Base-by-base conservation (phyloP, 2,797 vertebrate genomes). In the Paguma larvata region DNA sequence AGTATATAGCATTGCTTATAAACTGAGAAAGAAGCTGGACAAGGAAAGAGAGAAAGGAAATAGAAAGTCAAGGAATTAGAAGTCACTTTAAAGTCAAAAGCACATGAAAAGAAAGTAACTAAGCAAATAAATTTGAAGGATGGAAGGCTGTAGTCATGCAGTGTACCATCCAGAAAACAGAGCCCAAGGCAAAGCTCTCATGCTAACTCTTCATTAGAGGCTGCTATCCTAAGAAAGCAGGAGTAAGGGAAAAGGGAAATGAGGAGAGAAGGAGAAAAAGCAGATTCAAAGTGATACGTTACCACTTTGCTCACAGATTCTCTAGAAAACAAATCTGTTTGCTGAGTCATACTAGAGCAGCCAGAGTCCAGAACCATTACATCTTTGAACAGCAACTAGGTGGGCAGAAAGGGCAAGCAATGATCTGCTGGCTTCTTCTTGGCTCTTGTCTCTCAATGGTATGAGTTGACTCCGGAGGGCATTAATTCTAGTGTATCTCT, bases 311-410 rank as follows among this genome's bases (percentile, higher is more conserved):
- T 70, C 68, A 65, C 32, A 93, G 89, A 7, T n/a, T 94, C 75
- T 93, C 46, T 85, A 87, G 91, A 93, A 92, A 87, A 89, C 27
- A n/a, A 89, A 87, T 41, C 72, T 93, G 51, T 46, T 34, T 90
- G 92, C 91, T 95, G 92, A 97, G 89, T 94, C 94, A 95, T 7
- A 27, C 68, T 48, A n/a, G 34, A 84, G 16, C 34, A 25, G 65
- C 34, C 84, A 44, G 70, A 95, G 73, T 23, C 59, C 8, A 87
- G 84, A 93, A 63, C 23, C 19, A 14, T 4, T 4, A 41, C 62
- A 25, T 91, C 65, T 97, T 53, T 56, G 63, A 89, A 72, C 44
- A 96, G 91, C 70, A 96, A 48, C 46, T 70, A 87, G 95, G 65
- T 89, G 88, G 86, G 86, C 84, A 68, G 65, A 51, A 89, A 95